Evolutionary conservation across 2,113 vertebrate species (phyloP).

Genomic region (Oncorhynchus keta): DNA sequence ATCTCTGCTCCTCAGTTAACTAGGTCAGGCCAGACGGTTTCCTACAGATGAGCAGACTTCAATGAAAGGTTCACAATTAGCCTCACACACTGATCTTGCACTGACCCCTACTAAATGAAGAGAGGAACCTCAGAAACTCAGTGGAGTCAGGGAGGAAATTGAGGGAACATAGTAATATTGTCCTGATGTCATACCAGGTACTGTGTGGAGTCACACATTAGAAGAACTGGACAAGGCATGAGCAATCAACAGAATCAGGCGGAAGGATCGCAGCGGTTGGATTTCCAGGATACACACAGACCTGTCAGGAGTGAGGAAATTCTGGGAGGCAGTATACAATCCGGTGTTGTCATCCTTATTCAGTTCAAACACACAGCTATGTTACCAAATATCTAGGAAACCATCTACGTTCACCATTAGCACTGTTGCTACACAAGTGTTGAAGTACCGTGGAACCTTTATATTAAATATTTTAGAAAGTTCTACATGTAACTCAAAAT

Average conservation of each 20-base stretch:
- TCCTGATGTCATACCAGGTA: neutral
- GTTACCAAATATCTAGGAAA: neutral
- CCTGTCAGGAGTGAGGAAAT: neutral
- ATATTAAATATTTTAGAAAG: slow-evolving; percentile 5
- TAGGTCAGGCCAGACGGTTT: slow-evolving; percentile 58
- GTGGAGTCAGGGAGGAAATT: slow-evolving; percentile 16
- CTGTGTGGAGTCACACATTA: neutral
- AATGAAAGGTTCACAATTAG: slow-evolving; percentile 52
- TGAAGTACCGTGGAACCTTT: slow-evolving; percentile 62
- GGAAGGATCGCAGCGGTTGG: neutral
- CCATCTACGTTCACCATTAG: neutral
- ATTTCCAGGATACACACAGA: slow-evolving; percentile 8
- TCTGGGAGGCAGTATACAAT: slow-evolving; percentile 52
- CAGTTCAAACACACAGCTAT: neutral
- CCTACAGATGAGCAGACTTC: slow-evolving; percentile 44
- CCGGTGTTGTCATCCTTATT: neutral
- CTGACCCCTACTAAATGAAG: neutral
- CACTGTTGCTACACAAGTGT: slow-evolving; percentile 43
- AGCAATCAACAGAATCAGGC: slow-evolving; percentile 2
- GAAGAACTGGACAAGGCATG: slow-evolving; percentile 8
- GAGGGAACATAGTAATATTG: slow-evolving; percentile 3
- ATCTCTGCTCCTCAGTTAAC: slow-evolving; percentile 45
- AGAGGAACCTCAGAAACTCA: slow-evolving; percentile 2
- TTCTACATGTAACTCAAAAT: neutral
- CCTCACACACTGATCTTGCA: slow-evolving; percentile 37